Evolutionary conservation across 1,140 invertebrate genomes (phyloP).

Genomic region (Caenorhabditis brenneri): DNA sequence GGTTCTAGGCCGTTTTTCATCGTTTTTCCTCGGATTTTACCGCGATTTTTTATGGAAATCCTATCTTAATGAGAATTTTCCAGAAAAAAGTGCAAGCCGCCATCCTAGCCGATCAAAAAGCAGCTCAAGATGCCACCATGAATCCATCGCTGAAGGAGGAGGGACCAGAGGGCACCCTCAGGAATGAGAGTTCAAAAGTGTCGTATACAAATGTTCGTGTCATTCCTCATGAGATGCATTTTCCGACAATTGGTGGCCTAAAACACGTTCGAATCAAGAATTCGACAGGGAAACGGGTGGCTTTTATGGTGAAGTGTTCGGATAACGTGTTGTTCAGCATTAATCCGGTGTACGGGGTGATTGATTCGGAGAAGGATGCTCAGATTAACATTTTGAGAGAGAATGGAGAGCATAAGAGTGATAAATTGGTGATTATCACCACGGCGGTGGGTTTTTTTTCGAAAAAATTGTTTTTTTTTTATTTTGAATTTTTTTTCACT

Average conservation of each 20-base stretch:
- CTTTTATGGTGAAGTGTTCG: slow-evolving; percentile 56
- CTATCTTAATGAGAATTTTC: neutral
- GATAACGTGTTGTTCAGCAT: slow-evolving; percentile 59
- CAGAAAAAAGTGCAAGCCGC: neutral
- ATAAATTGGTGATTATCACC: slow-evolving; percentile 60
- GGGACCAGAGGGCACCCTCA: neutral
- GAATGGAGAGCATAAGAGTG: slow-evolving; percentile 58
- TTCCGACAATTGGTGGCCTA: neutral
- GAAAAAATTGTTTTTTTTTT: too few species aligned
- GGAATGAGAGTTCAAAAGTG: neutral
- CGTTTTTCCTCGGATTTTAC: too few species aligned
- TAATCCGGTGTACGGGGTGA: slow-evolving; percentile 55
- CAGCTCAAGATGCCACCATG: neutral
- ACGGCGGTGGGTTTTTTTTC: neutral
- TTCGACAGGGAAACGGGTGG: slow-evolving; percentile 6
- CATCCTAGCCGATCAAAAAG: neutral
- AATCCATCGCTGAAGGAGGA: neutral
- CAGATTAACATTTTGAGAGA: slow-evolving; percentile 60
- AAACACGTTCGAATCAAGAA: slow-evolving; percentile 12
- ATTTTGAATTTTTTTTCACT: neutral
- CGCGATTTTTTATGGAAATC: neutral
- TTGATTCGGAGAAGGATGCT: slow-evolving; percentile 45
- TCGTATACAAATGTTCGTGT: neutral
- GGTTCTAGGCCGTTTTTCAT: too few species aligned
- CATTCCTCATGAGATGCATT: neutral